These are phyloP conservation scores for Sebastes wilsoni DNA, from an alignment of 2,797 vertebrate genomes.

Conservation along the genomic window DNA sequence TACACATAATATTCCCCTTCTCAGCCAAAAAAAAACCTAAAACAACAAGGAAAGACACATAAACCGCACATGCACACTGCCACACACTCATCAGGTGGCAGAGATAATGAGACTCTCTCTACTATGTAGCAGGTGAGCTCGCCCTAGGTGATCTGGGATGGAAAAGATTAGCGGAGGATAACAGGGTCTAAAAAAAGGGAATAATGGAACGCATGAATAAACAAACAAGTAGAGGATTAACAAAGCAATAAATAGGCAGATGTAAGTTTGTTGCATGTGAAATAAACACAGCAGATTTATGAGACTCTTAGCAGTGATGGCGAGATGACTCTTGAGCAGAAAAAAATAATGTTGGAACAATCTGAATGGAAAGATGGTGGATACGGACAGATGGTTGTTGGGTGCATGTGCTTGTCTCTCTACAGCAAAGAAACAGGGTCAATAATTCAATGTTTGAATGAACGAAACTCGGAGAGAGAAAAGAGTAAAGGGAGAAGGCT, in stretches of 20 bases:
- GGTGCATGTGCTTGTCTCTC: background rate
- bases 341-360: slow-evolving; percentile 19
- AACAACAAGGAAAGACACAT: slow-evolving; percentile 12
- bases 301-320: background rate
- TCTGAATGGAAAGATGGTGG: background rate
- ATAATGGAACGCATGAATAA: slow-evolving; percentile 39
- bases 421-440: background rate
- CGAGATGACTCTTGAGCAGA: background rate
- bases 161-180: slow-evolving; percentile 57
- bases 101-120: slow-evolving; percentile 51
- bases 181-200: slow-evolving; percentile 14
- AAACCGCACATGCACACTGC: slow-evolving; percentile 14
- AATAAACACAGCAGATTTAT: slow-evolving; percentile 32
- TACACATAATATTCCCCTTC: background rate
- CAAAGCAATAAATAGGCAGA: slow-evolving; percentile 53
- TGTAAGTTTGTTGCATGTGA: slow-evolving; percentile 27
- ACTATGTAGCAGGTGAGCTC: slow-evolving; percentile 51
- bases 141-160: slow-evolving; percentile 54
- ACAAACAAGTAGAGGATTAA: slow-evolving; percentile 33
- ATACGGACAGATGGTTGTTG: slow-evolving; percentile 4
- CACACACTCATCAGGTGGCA: slow-evolving; percentile 45
- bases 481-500: background rate
- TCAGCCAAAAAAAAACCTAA: background rate
- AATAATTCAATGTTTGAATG: background rate
- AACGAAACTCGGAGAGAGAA: background rate